Conservation (phyloP, 1,140 invertebrate species). For the Apis cerana region DNA sequence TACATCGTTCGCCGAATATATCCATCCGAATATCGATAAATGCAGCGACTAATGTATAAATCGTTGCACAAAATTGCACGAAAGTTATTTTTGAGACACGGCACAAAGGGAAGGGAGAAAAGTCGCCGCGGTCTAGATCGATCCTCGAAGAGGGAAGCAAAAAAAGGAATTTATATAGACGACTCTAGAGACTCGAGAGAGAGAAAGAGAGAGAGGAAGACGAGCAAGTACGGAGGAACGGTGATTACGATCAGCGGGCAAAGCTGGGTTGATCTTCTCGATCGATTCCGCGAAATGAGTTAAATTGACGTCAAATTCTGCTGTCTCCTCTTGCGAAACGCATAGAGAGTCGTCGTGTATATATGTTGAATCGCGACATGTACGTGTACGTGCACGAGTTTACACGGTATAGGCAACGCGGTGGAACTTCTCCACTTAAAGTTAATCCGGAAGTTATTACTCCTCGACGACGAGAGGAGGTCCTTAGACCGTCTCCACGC, state of each 20-base stretch:
- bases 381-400: conserved; percentile 3
- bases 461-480: background rate
- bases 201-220: conserved; percentile 5
- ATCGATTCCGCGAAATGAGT: conserved; percentile 39
- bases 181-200: conserved; percentile 4
- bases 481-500: conserved; percentile 29
- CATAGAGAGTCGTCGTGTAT: background rate
- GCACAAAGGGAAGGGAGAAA: background rate
- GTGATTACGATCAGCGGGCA: conserved; percentile 34
- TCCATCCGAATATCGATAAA: background rate
- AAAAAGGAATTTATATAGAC: background rate
- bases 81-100: conserved; percentile 9
- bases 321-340: conserved; percentile 18
- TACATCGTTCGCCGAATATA: background rate
- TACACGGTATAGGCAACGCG: conserved; percentile 9
- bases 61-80: background rate
- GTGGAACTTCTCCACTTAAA: conserved; percentile 56
- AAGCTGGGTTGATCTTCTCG: conserved; percentile 21
- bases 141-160: background rate
- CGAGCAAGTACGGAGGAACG: background rate
- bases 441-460: conserved; percentile 69
- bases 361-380: background rate
- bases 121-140: background rate
- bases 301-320: conserved; percentile 38
- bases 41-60: background rate